Percentiles rank a stretch among this genome's conserved stretches.
phyloP scores from a whole-genome alignment of 2,888 invertebrate species.

The Drosophila koepferae region DNA sequence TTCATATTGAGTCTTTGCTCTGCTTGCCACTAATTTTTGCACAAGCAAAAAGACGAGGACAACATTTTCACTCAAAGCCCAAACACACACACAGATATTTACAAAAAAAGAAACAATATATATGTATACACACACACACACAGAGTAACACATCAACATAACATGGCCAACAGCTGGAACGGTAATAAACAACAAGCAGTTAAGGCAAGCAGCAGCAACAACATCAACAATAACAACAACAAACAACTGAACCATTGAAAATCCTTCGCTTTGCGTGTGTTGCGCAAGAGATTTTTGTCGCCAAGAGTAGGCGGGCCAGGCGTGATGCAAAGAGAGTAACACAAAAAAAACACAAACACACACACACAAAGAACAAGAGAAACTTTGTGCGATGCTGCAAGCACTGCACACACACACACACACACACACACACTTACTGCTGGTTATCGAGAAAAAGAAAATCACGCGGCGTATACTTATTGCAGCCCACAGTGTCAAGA shows the following conservation, averaged over 20 bases:
- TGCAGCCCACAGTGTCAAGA: conserved; percentile 17
- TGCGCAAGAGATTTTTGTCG: conserved; percentile 75
- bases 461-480: conserved; percentile 25
- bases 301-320: conserved; percentile 50
- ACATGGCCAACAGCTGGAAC: conserved; percentile 69
- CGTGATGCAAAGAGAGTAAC: conserved; percentile 18
- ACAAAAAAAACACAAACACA: conserved; percentile 13
- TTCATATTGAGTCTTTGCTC: conserved; percentile 51
- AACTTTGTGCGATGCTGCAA: conserved; percentile 51
- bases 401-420: conserved; percentile 43
- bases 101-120: no score
- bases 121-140: conserved; percentile 4
- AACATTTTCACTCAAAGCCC: conserved; percentile 29
- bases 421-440: conserved; percentile 12
- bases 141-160: conserved; percentile 41
- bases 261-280: conserved; percentile 35
- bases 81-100: conserved; percentile 14
- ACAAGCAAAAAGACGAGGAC: conserved; percentile 52
- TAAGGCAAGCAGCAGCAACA: conserved; percentile 49
- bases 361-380: conserved; percentile 25
- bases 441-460: conserved; percentile 18
- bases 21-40: conserved; percentile 66
- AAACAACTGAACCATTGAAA: conserved; percentile 38
- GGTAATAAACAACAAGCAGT: conserved; percentile 73
- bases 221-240: conserved; percentile 49